Percentiles rank a stretch among this genome's conserved stretches.
phyloP scores from a whole-genome alignment of 2,113 vertebrate species.

The Tachysurus vachellii region DNA sequence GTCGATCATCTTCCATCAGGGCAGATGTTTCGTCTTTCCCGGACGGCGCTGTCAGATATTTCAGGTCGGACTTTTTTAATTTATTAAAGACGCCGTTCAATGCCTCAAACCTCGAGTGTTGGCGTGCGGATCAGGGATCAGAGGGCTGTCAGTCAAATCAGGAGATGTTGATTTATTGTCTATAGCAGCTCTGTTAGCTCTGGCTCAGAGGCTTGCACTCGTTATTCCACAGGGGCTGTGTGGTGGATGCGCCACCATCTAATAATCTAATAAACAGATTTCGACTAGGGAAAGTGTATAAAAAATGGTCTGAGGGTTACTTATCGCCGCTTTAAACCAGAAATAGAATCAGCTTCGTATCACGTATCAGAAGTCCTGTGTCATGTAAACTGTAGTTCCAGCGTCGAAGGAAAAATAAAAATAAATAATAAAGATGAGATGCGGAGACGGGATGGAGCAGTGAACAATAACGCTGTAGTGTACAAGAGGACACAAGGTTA shows the following conservation, averaged over 20 bases:
- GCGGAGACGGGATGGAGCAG: too few species aligned
- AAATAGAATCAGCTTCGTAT: too few species aligned
- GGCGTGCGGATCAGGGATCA: background rate
- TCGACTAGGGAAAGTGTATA: background rate
- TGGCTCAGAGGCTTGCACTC: background rate
- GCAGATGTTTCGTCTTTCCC: background rate
- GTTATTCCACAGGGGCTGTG: background rate
- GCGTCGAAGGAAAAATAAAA: too few species aligned
- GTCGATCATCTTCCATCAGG: conserved; percentile 11
- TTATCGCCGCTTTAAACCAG: too few species aligned
- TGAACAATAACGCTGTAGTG: too few species aligned
- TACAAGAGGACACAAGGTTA: too few species aligned
- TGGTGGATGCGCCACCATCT: background rate
- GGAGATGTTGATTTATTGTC: background rate
- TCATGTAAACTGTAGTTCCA: too few species aligned
- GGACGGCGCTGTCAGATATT: conserved; percentile 8
- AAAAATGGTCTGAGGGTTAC: background rate
- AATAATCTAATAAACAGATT: background rate
- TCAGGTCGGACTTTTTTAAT: background rate
- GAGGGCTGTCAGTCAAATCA: conserved; percentile 15
- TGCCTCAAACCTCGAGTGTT: background rate
- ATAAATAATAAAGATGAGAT: too few species aligned
- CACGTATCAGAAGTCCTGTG: too few species aligned
- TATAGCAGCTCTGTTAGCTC: background rate
- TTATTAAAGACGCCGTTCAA: background rate